Evolutionary conservation across 2,797 vertebrate genomes (phyloP).

Genomic region (Natrix natrix): DNA sequence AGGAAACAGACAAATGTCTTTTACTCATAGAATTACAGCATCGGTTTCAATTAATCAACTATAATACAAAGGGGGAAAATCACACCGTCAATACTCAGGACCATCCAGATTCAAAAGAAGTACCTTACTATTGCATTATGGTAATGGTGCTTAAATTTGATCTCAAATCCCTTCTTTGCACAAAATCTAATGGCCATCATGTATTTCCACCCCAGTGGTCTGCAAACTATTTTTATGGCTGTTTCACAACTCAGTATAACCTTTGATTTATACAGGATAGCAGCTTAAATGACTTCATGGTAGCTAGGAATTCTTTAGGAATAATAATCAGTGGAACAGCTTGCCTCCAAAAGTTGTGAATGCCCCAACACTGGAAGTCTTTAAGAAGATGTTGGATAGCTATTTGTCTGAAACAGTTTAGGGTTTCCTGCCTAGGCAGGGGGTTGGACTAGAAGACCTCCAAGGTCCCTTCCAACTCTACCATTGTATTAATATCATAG

Average conservation of each 20-base stretch:
- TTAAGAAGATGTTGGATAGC: too few relatives aligned
- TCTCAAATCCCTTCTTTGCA: background rate
- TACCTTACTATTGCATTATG: background rate
- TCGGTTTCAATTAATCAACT: background rate
- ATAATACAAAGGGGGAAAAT: background rate
- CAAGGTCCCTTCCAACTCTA: too few relatives aligned
- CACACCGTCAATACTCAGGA: background rate
- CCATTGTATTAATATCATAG: background rate
- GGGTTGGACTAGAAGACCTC: too few relatives aligned
- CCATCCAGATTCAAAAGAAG: background rate
- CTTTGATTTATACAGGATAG: background rate
- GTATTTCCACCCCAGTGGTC: background rate
- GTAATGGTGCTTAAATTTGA: background rate
- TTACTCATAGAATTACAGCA: slow-evolving; percentile 13
- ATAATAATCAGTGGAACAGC: background rate
- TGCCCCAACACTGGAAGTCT: too few relatives aligned
- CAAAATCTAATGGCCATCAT: background rate
- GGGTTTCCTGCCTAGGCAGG: too few relatives aligned
- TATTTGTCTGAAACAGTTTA: too few relatives aligned
- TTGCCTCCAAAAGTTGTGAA: too few relatives aligned
- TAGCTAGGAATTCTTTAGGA: background rate
- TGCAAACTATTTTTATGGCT: background rate
- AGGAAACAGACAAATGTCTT: background rate
- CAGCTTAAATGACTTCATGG: background rate
- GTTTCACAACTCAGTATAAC: background rate